Evolutionary conservation across 1,140 invertebrate genomes (phyloP), one percentile per base, ranked within the genome.

Genomic region (Rhyzopertha dominica): DNA sequence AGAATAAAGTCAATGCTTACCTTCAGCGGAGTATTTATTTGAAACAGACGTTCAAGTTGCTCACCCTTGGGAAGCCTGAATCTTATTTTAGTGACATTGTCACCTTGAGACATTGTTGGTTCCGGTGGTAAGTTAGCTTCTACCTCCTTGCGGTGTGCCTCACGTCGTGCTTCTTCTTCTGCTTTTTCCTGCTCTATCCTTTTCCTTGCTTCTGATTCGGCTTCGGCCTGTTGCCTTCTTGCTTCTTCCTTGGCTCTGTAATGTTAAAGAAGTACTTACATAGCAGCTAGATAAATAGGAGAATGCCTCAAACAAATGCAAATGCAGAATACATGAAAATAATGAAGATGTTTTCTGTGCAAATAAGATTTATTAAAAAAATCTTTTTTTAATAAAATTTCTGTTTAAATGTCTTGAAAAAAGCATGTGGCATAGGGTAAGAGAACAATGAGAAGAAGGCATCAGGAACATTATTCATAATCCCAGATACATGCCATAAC

Each of bases 221-320:
- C 74, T 49, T 80, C 67, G 61, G 85, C 82, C 69, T 83, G 79
- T 57, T 80, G 74, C 40, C 80, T 77, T 68, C 84, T 87, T 2
- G 84, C 79, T 72, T 88, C 85, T 69, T 90, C 87, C 74, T 91
- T 91, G 23, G 86, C 86, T 71, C 83, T 85, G 61, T 36, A 72
- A 69, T 41, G 43, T 40, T 9, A 38, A 35, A 24, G 3, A 49
- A 30, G 31, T 36, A n/a, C n/a, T n/a, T n/a, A n/a, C n/a, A n/a
- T n/a, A n/a, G n/a, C 12, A 17, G 30, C 2, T 46, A 17, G 16
- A 13, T 13, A 12, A n/a, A 44, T 10, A 20, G 39, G 17, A 39
- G n/a, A 16, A 50, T 37, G 3, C 35, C 17, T 43, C 40, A 12
- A 20, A 31, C 38, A 20, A 38, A 36, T 44, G 44, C 23, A 29